phyloP scores from a whole-genome alignment of 2,888 invertebrate genomes.

The Drosophila lutescens region DNA sequence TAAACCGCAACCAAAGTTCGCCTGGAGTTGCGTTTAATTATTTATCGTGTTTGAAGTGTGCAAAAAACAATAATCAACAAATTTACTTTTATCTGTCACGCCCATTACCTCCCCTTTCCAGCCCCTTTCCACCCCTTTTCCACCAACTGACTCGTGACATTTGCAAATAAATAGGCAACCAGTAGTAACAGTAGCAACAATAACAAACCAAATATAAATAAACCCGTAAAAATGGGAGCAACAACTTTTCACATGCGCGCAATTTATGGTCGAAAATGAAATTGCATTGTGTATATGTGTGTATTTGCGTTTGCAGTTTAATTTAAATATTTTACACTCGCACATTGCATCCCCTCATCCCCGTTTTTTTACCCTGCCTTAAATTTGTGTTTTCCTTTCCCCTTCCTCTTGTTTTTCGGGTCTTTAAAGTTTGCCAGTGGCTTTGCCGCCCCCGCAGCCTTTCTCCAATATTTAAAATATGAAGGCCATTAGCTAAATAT shows the following conservation, averaged over 20 bases:
- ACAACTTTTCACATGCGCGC: constrained; percentile 56
- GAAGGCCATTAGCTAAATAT: constrained; percentile 80
- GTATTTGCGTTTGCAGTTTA: constrained; percentile 57
- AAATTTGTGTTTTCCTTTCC: constrained; percentile 20
- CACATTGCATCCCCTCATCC: constrained; percentile 16
- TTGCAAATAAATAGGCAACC: constrained; percentile 71
- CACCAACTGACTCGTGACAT: constrained; percentile 61
- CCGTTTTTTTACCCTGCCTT: constrained; percentile 39
- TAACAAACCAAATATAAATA: constrained; percentile 38
- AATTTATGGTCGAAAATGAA: constrained; percentile 75
- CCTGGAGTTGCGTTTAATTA: constrained; percentile 42
- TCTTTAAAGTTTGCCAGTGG: constrained; percentile 30
- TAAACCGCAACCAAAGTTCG: constrained; percentile 21
- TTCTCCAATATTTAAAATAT: constrained; percentile 76
- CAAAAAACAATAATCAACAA: constrained; percentile 43
- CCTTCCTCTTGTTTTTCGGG: neutral
- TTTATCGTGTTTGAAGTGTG: constrained; percentile 39
- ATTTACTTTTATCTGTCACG: constrained; percentile 58
- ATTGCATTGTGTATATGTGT: constrained; percentile 59
- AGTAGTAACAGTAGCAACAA: constrained; percentile 41
- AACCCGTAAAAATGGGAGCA: constrained; percentile 53
- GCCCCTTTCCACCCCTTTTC: constrained; percentile 6
- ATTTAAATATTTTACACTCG: constrained; percentile 66
- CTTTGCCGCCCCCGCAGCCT: constrained; percentile 7
- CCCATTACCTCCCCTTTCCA: neutral